Percentiles rank a stretch among this genome's conserved stretches.
phyloP scores from a whole-genome alignment of 1,140 invertebrate genomes.

The Drosophila azteca region DNA sequence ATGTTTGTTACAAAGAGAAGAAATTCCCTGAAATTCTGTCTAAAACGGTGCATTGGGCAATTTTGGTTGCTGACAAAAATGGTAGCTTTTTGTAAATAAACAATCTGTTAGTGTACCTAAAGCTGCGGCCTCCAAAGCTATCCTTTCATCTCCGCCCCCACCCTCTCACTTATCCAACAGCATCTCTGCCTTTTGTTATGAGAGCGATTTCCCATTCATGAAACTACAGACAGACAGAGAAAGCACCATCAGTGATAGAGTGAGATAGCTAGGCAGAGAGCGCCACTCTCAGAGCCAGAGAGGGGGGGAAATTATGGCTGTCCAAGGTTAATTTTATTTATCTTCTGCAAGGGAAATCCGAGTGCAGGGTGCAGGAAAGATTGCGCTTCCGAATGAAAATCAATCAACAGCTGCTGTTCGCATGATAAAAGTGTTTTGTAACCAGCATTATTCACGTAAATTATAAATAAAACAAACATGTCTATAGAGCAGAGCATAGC shows the following conservation, averaged over 20 bases:
- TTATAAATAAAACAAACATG: too few species aligned
- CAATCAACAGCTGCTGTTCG: constrained; percentile 1
- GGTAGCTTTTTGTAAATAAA: too few species aligned
- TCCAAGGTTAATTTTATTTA: constrained; percentile 75
- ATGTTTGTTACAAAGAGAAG: too few species aligned
- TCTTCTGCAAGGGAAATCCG: constrained; percentile 31
- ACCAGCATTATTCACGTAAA: too few species aligned
- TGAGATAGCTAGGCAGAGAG: constrained; percentile 7
- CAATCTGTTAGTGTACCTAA: too few species aligned
- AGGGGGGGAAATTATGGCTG: constrained; percentile 15
- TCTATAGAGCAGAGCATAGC: too few species aligned
- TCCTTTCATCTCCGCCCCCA: background rate
- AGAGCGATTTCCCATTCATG: constrained; percentile 51
- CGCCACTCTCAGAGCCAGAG: constrained; percentile 11
- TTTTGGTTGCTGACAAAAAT: too few species aligned
- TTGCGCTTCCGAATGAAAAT: constrained; percentile 1
- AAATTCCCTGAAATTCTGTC: too few species aligned
- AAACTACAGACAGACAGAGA: constrained; percentile 48
- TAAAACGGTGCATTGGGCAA: too few species aligned
- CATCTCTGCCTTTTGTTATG: background rate
- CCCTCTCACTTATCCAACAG: too few species aligned
- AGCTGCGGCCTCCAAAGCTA: background rate
- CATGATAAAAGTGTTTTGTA: too few species aligned
- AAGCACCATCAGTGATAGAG: constrained; percentile 17
- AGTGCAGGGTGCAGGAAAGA: background rate